A percentile compares a stretch with the other conserved stretches of the same genome.
Evolutionary conservation across 2,888 invertebrate species (phyloP).

Genomic region (Plebejus anna): DNA sequence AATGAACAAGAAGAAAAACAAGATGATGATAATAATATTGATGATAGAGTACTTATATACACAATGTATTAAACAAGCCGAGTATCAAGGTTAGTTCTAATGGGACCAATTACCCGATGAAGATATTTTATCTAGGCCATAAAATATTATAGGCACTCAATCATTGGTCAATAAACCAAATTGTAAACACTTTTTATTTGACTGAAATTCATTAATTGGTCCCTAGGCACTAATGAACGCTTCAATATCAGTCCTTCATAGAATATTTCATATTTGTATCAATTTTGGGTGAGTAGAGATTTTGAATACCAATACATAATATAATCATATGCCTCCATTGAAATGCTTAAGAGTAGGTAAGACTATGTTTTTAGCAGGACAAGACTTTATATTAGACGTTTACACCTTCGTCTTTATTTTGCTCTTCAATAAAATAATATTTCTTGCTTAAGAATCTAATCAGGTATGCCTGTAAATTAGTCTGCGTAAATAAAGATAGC

Average conservation of each 20-base stretch:
- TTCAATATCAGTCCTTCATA: not conserved
- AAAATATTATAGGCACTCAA: constrained; percentile 17
- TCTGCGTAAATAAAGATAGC: too few relatives aligned
- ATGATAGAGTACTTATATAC: not conserved
- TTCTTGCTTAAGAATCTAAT: too few relatives aligned
- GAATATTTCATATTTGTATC: not conserved
- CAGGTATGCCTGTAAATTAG: too few relatives aligned
- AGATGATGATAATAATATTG: not conserved
- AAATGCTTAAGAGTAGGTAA: too few relatives aligned
- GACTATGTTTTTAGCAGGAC: too few relatives aligned
- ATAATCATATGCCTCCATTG: too few relatives aligned
- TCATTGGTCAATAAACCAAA: not conserved
- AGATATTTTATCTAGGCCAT: constrained; percentile 16
- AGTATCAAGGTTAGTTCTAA: not conserved
- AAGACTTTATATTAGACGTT: too few relatives aligned
- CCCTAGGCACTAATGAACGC: not conserved
- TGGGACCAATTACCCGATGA: constrained; percentile 19
- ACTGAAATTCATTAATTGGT: not conserved
- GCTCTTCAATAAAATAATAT: too few relatives aligned
- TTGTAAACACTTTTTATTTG: constrained; percentile 13
- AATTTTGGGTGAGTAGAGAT: not conserved
- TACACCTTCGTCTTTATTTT: too few relatives aligned
- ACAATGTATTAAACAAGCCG: not conserved
- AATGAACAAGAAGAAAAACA: not conserved
- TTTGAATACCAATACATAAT: not conserved